Base-by-base conservation (phyloP, 2,888 invertebrate species). In the Noctua comes region DNA sequence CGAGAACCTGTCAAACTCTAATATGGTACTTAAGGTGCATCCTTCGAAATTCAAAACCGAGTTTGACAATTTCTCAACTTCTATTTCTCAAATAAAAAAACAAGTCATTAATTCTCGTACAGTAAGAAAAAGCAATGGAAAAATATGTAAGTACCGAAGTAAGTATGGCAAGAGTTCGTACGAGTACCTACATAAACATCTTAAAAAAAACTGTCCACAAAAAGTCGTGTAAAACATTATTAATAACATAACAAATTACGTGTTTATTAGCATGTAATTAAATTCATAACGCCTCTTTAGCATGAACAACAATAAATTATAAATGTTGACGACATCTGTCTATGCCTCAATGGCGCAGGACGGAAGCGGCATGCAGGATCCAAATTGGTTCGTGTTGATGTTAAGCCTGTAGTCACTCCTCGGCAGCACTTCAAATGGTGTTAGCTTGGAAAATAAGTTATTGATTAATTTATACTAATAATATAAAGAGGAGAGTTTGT, bases 331-430 rank as follows among this genome's bases (percentile, higher is more conserved):
- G 64, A 86, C 89, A 76, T 85, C 93, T 93, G 91, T 64, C 62
- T 80, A 51, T 82, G 81, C 83, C 79, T 85, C 87, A 88, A 88
- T 85, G 86, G 86, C 88, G 82, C 85, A 84, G 88, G 90, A 91
- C 93, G 93, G 95, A 95, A 95, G 94, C 95, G 92, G 90, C 92
- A 91, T 92, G 91, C 91, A 87, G 88, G 91, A 90, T 92, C 92
- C 92, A 92, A 94, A 93, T 93, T 92, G 88, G 93, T 93, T 89
- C 89, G 79, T 89, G 91, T 90, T 89, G 89, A 90, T 86, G 84
- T 89, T 88, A 90, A 88, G 89, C 73, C 62, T 68, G 73, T 71
- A 85, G 70, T 80, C 77, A 77, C 62, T 85, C 88, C 51, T 57
- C 85, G 70, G 73, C 27, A 68, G 80, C 81, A 87, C 80, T 86